Percentiles rank a stretch among this genome's conserved stretches.
These are phyloP conservation scores for Notarius quadriscutis DNA, from an alignment of 2,113 vertebrate species.

Conservation along the genomic window DNA sequence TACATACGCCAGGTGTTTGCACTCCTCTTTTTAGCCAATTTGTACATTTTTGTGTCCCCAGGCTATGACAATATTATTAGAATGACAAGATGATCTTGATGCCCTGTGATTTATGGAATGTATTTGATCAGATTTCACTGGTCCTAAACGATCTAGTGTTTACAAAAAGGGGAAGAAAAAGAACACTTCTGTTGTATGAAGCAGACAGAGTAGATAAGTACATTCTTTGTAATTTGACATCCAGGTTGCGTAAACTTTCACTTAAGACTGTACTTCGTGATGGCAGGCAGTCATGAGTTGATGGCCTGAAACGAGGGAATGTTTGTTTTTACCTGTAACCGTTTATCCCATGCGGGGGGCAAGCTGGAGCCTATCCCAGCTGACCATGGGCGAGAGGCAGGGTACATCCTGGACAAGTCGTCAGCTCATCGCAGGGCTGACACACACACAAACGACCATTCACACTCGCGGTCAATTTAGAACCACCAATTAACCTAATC, in stretches of 20 bases:
- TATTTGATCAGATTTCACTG: not conserved
- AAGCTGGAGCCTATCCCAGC: too few relatives aligned
- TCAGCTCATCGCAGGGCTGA: too few relatives aligned
- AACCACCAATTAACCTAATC: too few relatives aligned
- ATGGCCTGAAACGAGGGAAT: not conserved
- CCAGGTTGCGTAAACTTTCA: not conserved
- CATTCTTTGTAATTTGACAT: not conserved
- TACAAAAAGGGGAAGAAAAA: not conserved
- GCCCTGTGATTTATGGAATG: not conserved
- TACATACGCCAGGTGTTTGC: slow-evolving; percentile 20
- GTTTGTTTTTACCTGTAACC: too few relatives aligned
- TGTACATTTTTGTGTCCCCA: not conserved
- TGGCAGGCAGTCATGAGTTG: not conserved
- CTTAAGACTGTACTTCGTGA: not conserved
- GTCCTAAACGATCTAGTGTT: not conserved
- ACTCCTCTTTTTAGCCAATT: not conserved
- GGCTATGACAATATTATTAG: not conserved
- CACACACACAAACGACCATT: too few relatives aligned
- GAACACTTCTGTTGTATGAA: not conserved
- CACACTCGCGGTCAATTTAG: too few relatives aligned
- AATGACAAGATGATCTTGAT: not conserved
- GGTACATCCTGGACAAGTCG: too few relatives aligned
- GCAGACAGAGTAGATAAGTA: not conserved
- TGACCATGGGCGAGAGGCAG: too few relatives aligned
- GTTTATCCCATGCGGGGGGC: too few relatives aligned